These are phyloP conservation scores for Diaprepes abbreviatus DNA, from an alignment of 2,888 invertebrate genomes.

Conservation along the genomic window DNA sequence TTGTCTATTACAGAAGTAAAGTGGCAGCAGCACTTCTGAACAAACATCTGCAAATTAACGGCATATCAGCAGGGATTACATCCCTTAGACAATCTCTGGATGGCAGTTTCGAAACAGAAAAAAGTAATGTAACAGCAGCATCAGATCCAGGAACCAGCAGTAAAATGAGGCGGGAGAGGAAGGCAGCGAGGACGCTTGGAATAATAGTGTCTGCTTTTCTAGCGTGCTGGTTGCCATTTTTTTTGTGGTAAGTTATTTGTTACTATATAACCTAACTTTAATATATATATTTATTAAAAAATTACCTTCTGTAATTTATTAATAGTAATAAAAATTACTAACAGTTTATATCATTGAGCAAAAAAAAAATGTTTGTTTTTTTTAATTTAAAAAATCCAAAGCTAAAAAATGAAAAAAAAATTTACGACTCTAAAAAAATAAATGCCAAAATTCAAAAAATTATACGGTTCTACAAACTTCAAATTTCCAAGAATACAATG, in stretches of 20 bases:
- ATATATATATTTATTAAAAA: too few relatives aligned
- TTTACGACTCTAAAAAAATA: too few relatives aligned
- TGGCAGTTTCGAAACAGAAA: constrained; percentile 58
- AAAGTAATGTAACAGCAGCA: constrained; percentile 64
- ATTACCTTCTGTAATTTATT: too few relatives aligned
- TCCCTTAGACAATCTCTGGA: constrained; percentile 69
- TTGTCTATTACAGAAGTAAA: constrained; percentile 79
- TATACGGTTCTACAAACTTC: too few relatives aligned
- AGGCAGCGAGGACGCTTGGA: constrained; percentile 93
- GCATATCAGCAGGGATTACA: constrained; percentile 79
- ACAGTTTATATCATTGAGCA: too few relatives aligned
- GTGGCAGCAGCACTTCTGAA: constrained; percentile 89
- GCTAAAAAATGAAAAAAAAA: too few relatives aligned
- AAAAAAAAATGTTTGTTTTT: too few relatives aligned
- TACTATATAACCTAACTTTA: too few relatives aligned
- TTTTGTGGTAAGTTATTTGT: constrained; percentile 84
- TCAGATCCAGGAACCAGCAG: constrained; percentile 75
- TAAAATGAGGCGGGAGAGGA: constrained; percentile 90
- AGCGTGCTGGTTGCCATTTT: constrained; percentile 96
- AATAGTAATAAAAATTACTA: too few relatives aligned
- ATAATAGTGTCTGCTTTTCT: constrained; percentile 97
- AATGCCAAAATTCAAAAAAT: too few relatives aligned
- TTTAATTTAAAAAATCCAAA: too few relatives aligned
- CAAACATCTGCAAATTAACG: constrained; percentile 91
- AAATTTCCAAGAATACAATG: too few relatives aligned